Conservation (phyloP, 1,140 invertebrate species). For the Diabrotica undecimpunctata region DNA sequence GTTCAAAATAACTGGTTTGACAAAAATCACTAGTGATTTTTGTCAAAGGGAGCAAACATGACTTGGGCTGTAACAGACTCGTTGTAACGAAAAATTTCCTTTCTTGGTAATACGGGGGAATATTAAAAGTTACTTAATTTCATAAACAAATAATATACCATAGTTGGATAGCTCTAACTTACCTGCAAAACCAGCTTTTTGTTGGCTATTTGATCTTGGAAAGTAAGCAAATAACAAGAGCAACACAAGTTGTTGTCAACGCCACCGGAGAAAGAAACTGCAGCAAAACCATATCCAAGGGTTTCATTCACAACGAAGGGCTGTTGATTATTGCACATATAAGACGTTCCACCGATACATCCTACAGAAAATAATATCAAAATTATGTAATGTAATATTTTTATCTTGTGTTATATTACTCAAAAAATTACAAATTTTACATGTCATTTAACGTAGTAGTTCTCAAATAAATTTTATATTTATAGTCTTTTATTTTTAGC, state of each 20-base stretch:
- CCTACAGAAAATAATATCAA: background rate
- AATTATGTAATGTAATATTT: background rate
- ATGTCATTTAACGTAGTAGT: too few species aligned
- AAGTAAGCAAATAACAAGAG: slow-evolving; percentile 22
- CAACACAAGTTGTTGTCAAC: slow-evolving; percentile 23
- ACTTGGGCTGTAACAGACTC: too few species aligned
- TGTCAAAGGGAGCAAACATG: too few species aligned
- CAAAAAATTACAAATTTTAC: too few species aligned
- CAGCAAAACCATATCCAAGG: slow-evolving; percentile 27
- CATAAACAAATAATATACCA: too few species aligned
- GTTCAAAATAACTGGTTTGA: too few species aligned
- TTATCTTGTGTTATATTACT: slow-evolving; percentile 4
- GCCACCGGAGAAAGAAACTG: slow-evolving; percentile 29
- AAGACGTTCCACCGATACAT: slow-evolving; percentile 20
- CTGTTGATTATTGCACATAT: slow-evolving; percentile 28
- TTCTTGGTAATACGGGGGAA: too few species aligned
- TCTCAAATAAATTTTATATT: too few species aligned
- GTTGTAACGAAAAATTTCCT: too few species aligned
- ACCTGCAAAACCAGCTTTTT: slow-evolving; percentile 16
- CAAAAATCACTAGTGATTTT: too few species aligned
- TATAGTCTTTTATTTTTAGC: too few species aligned
- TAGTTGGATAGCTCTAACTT: background rate
- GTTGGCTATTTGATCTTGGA: slow-evolving; percentile 17
- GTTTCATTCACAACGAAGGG: slow-evolving; percentile 23
- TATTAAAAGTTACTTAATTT: too few species aligned